A percentile compares a stretch with the other conserved stretches of the same genome.
Conservation (phyloP, 2,888 invertebrate genomes). For the Dasysyrphus tricinctus region DNA sequence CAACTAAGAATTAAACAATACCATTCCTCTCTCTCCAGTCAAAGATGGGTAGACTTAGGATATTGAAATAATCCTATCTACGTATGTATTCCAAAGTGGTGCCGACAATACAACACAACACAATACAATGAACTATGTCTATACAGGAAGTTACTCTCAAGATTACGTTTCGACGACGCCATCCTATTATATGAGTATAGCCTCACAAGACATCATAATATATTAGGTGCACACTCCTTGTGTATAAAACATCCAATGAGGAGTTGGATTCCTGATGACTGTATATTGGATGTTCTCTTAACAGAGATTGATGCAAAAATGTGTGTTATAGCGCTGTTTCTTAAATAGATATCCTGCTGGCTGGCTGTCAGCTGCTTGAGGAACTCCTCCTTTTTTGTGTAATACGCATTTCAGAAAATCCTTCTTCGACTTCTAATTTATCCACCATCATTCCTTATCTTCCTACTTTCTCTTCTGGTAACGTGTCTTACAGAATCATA, state of each 20-base stretch:
- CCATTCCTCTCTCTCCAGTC: background rate
- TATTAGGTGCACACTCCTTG: background rate
- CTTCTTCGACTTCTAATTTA: conserved; percentile 3
- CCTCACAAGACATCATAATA: background rate
- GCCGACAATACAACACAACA: background rate
- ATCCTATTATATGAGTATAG: conserved; percentile 30
- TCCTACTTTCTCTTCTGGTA: background rate
- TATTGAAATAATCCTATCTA: conserved; percentile 9
- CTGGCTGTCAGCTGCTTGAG: conserved; percentile 1
- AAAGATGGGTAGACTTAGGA: background rate
- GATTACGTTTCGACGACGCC: conserved; percentile 32
- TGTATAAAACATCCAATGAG: background rate
- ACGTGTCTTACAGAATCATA: background rate
- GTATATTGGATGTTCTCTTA: conserved; percentile 33
- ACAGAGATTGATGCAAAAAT: conserved; percentile 59
- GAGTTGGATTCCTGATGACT: background rate
- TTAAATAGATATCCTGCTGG: conserved; percentile 40
- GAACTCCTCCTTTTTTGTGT: conserved; percentile 13
- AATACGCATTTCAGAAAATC: conserved; percentile 28
- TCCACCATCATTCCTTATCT: background rate
- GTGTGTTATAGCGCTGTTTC: conserved; percentile 31
- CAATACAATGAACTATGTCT: background rate
- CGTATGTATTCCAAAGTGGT: conserved; percentile 17
- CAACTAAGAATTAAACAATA: background rate
- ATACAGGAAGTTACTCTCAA: conserved; percentile 39